Conservation (phyloP, 2,797 vertebrate species). For the Heliangelus exortis region DNA sequence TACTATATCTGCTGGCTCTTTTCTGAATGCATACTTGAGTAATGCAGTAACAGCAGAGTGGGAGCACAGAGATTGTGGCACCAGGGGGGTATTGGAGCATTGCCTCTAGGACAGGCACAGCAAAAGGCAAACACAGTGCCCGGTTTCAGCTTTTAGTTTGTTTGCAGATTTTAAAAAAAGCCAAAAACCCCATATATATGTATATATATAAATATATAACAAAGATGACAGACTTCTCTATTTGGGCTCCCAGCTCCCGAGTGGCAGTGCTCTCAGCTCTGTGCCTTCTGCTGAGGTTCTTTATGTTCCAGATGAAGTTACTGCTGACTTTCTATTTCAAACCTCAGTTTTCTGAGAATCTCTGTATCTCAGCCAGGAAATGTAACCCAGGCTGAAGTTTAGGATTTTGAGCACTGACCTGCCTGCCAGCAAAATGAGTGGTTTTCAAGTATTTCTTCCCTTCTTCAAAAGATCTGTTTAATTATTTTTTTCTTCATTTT, state of each 20-base stretch:
- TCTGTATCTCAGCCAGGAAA: conserved; percentile 20
- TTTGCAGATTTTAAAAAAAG: neutral
- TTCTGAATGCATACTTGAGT: conserved; percentile 66
- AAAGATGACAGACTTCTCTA: neutral
- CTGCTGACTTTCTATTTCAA: conserved; percentile 42
- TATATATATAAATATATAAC: neutral
- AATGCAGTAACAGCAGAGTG: conserved; percentile 41
- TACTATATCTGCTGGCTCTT: conserved; percentile 64
- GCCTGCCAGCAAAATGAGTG: neutral
- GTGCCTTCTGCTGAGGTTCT: conserved; percentile 16
- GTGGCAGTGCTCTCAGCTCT: neutral
- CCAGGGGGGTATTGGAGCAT: neutral
- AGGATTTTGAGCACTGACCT: neutral
- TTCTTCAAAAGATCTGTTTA: neutral
- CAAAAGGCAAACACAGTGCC: neutral
- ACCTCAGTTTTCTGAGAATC: neutral
- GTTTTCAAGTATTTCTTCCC: neutral
- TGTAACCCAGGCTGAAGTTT: neutral
- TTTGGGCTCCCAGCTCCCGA: neutral
- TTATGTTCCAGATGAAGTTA: neutral
- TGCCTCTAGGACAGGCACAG: neutral
- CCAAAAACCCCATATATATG: too few relatives aligned
- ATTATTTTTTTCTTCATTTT: neutral
- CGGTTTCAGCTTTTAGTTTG: neutral
- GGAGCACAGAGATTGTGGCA: conserved; percentile 14